Evolutionary conservation across 2,113 vertebrate genomes (phyloP).

Genomic region (Pedionomus torquatus): DNA sequence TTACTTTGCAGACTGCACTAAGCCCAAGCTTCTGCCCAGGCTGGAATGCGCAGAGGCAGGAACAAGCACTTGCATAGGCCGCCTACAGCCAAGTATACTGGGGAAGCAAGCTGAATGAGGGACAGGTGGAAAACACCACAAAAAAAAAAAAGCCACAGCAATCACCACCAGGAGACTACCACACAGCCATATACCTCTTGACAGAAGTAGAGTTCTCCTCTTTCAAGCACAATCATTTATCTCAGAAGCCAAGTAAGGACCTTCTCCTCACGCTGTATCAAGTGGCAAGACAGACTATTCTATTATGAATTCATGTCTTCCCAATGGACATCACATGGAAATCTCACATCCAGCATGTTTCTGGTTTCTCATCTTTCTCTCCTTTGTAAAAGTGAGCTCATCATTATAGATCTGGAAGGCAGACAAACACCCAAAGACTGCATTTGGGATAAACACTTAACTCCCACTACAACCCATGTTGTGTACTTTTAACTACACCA

Average conservation of each 20-base stretch:
- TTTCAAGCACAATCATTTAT: neutral
- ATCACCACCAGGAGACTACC: neutral
- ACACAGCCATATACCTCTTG: neutral
- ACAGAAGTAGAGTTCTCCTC: neutral
- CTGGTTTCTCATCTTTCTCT: neutral
- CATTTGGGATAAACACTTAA: neutral
- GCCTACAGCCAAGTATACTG: neutral
- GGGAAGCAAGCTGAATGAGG: neutral
- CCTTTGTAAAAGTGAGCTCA: neutral
- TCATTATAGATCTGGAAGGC: neutral
- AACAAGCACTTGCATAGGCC: neutral
- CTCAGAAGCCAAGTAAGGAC: neutral
- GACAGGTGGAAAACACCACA: neutral
- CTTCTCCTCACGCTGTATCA: neutral
- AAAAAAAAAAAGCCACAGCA: neutral
- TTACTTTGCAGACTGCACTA: neutral
- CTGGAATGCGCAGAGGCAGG: neutral
- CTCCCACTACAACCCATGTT: neutral
- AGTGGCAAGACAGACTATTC: neutral
- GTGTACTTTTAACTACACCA: neutral
- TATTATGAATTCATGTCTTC: neutral
- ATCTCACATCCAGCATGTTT: neutral
- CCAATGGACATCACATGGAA: accelerated
- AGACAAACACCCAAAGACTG: neutral
- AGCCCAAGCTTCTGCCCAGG: neutral